Percentiles rank a stretch among this genome's conserved stretches.
These are phyloP conservation scores for Diacarnus erythraeanus DNA, from an alignment of 37 sponge, comb jelly and placozoan species.

Conservation along the genomic window DNA sequence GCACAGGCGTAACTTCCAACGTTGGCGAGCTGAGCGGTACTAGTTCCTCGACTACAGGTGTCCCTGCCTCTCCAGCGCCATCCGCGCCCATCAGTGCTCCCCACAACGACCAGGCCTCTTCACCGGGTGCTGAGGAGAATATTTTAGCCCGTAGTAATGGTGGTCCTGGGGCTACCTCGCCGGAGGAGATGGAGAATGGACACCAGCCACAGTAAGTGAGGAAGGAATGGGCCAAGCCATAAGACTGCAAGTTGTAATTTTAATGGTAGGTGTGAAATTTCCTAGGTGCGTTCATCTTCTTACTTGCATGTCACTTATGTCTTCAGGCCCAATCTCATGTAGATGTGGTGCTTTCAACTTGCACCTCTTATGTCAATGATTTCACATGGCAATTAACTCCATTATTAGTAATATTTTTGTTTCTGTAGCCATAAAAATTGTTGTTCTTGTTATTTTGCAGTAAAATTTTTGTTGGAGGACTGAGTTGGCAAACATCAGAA, in stretches of 20 bases:
- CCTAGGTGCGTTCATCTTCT: too few relatives aligned
- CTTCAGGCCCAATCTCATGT: too few relatives aligned
- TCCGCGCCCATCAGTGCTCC: conserved; percentile 11
- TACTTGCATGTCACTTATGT: too few relatives aligned
- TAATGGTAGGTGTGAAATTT: too few relatives aligned
- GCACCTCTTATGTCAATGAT: not conserved
- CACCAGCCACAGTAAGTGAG: conserved; percentile 15
- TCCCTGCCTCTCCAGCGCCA: conserved; percentile 1
- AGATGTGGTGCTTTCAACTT: too few relatives aligned
- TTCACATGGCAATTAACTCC: not conserved
- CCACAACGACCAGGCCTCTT: conserved; percentile 9
- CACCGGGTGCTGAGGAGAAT: conserved; percentile 5
- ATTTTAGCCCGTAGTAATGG: conserved; percentile 18
- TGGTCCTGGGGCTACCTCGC: not conserved
- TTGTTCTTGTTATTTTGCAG: too few relatives aligned
- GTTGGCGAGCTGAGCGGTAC: not conserved
- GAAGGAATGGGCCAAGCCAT: too few relatives aligned
- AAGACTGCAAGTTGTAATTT: too few relatives aligned
- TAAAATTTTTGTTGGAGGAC: conserved; percentile 92
- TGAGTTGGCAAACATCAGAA: conserved; percentile 71
- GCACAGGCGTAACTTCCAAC: not conserved
- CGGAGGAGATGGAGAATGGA: not conserved
- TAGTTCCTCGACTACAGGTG: not conserved
- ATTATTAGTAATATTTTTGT: not conserved
- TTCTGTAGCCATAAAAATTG: too few relatives aligned